phyloP scores from a whole-genome alignment of 1,140 invertebrate species.

The Eriocheir sinensis region DNA sequence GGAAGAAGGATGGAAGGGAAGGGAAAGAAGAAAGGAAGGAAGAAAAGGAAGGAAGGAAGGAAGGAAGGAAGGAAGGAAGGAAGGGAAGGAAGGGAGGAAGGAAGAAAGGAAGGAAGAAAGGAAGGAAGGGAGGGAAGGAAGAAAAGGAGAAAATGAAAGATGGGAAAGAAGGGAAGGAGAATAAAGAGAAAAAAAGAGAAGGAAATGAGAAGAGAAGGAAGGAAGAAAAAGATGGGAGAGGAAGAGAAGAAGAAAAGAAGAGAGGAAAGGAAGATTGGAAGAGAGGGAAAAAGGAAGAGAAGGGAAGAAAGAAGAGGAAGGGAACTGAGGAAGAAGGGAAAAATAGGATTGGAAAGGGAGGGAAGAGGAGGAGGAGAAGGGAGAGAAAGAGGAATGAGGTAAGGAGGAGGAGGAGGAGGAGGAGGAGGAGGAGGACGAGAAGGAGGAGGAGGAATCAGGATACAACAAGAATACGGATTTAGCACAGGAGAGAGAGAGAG shows the following conservation, averaged over 20 bases:
- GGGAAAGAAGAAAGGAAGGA: background rate
- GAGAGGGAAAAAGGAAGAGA: conserved; percentile 5
- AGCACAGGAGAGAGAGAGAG: conserved; percentile 57
- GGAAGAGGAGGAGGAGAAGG: background rate
- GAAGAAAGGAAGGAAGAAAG: background rate
- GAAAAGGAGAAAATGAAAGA: background rate
- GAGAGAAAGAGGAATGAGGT: conserved; percentile 37
- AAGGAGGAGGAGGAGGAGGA: conserved; percentile 44
- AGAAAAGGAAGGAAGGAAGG: background rate
- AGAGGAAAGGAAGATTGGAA: background rate
- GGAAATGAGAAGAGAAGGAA: background rate
- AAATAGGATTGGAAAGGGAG: background rate
- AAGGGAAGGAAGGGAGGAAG: background rate
- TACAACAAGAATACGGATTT: background rate
- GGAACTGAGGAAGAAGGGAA: background rate
- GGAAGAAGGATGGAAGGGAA: background rate
- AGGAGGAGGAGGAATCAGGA: background rate
- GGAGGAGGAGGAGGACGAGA: conserved; percentile 1
- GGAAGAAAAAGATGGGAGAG: background rate
- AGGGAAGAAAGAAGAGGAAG: background rate
- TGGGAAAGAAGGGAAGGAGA: too few species aligned
- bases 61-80: background rate
- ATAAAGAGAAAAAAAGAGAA: background rate
- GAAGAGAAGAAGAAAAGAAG: background rate
- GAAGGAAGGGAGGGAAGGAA: background rate